A percentile compares a stretch with the other conserved stretches of the same genome.
Evolutionary conservation across 2,888 invertebrate genomes (phyloP).

Genomic region (Ctenicera cuprea): DNA sequence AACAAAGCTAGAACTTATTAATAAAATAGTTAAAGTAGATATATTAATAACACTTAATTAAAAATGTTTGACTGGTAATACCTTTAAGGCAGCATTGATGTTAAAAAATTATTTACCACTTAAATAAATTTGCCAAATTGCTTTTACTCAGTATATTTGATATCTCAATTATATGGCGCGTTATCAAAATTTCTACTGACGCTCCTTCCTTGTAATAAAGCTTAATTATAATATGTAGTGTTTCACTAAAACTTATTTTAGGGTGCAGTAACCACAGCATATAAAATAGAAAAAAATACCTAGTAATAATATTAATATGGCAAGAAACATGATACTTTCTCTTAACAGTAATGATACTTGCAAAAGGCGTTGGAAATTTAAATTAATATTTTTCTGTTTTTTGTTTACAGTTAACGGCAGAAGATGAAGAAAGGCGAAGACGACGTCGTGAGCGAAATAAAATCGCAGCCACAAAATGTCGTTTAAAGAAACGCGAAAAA

Average conservation of each 20-base stretch:
- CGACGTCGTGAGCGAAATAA: conserved; percentile 93
- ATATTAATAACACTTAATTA: too few relatives aligned
- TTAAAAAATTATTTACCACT: too few relatives aligned
- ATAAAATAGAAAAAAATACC: neutral
- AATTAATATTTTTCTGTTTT: conserved; percentile 49
- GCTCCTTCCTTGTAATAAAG: conserved; percentile 5
- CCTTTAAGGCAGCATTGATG: too few relatives aligned
- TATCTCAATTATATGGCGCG: too few relatives aligned
- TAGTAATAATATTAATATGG: neutral
- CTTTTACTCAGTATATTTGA: too few relatives aligned
- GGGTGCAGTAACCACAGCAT: neutral
- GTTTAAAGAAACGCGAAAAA: conserved; percentile 93
- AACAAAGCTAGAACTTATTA: too few relatives aligned
- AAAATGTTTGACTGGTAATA: neutral
- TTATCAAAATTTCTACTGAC: neutral
- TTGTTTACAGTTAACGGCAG: conserved; percentile 84
- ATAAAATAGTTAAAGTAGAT: too few relatives aligned
- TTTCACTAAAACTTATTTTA: conserved; percentile 1
- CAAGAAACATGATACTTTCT: too few relatives aligned
- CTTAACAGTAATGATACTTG: too few relatives aligned
- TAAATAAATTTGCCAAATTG: too few relatives aligned
- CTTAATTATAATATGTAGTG: neutral
- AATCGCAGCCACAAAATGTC: conserved; percentile 95
- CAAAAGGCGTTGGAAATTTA: too few relatives aligned
- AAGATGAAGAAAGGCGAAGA: conserved; percentile 91